Conservation (phyloP, 2,113 vertebrate genomes). For the Chlorocebus sabaeus region DNA sequence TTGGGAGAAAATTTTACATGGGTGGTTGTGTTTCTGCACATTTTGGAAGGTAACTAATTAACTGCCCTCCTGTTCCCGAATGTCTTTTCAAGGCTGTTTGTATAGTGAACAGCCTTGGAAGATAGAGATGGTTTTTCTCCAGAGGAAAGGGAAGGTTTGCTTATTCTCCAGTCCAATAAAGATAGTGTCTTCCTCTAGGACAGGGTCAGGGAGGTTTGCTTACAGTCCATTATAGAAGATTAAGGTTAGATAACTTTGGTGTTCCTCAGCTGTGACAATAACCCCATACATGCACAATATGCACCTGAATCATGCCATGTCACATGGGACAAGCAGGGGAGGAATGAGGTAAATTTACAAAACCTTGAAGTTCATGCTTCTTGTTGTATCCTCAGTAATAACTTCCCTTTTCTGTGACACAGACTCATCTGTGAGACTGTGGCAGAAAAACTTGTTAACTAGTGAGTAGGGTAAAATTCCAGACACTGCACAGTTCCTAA, state of each 20-base stretch:
- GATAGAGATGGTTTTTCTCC: background rate
- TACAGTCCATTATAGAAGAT: background rate
- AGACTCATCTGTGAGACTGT: background rate
- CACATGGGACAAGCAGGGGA: background rate
- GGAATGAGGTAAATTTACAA: background rate
- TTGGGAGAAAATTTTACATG: background rate
- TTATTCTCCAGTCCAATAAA: background rate
- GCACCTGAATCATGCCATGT: too few relatives aligned
- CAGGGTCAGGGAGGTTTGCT: background rate
- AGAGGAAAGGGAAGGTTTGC: background rate
- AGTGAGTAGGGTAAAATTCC: background rate
- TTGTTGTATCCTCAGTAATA: background rate
- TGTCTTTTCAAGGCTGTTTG: background rate
- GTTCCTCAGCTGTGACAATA: background rate
- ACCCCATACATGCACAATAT: background rate
- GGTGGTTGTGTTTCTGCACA: background rate
- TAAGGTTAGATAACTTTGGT: background rate
- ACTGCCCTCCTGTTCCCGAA: background rate
- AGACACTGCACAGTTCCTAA: background rate
- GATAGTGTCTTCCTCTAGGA: background rate
- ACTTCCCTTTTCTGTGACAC: background rate
- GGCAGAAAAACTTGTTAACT: background rate
- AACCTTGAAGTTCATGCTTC: background rate
- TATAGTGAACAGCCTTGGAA: background rate
- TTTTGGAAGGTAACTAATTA: background rate